Conservation (phyloP, 2,888 invertebrate species). For the Drosophila engyochracea region DNA sequence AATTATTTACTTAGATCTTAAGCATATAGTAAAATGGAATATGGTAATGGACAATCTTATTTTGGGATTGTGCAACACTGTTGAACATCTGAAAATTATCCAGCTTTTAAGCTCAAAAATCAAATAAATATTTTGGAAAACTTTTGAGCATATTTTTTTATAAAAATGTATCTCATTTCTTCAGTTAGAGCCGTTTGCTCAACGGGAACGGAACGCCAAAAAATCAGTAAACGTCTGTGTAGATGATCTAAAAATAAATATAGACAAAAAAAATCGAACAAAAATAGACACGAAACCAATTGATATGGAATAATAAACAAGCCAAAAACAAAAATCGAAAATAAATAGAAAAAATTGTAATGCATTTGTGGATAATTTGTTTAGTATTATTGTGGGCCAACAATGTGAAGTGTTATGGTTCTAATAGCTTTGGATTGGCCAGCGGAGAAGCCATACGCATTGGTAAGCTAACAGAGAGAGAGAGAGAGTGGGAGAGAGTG, state of each 20-base stretch:
- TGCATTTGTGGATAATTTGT: conserved; percentile 48
- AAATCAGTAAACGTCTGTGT: conserved; percentile 21
- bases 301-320: conserved; percentile 1
- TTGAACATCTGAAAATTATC: conserved; percentile 28
- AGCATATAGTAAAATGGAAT: conserved; percentile 4
- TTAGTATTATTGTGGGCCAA: conserved; percentile 42
- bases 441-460: conserved; percentile 58
- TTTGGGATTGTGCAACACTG: conserved; percentile 49
- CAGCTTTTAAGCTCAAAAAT: conserved; percentile 51
- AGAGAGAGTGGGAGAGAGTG: neutral
- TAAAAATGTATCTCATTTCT: conserved; percentile 15
- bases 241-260: conserved; percentile 57
- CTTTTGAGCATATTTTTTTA: conserved; percentile 58
- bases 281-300: conserved; percentile 33
- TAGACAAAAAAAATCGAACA: conserved; percentile 29
- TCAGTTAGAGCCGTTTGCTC: conserved; percentile 57
- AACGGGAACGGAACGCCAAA: conserved; percentile 28
- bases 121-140: conserved; percentile 56
- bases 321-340: neutral
- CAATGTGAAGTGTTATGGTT: conserved; percentile 46
- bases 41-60: neutral
- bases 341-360: conserved; percentile 24
- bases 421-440: conserved; percentile 35
- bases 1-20: neutral
- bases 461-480: conserved; percentile 48